Percentiles rank a stretch among this genome's conserved stretches.
Conservation (phyloP, 2,888 invertebrate genomes). For the Matsumyia berberina region DNA sequence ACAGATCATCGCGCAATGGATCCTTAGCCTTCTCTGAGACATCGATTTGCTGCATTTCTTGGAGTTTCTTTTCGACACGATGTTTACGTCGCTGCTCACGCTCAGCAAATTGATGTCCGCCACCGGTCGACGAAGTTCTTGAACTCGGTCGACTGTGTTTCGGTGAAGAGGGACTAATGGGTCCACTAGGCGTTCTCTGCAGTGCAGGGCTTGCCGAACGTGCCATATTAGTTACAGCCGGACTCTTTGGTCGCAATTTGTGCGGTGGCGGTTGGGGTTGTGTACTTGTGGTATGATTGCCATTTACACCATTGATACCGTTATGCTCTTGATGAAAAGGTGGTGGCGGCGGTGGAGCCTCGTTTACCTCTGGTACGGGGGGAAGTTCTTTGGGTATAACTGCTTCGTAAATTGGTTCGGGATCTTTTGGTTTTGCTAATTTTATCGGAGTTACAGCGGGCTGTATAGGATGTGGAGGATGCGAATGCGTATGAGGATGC, state of each 20-base stretch:
- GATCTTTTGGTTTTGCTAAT: conserved; percentile 80
- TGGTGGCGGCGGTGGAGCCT: conserved; percentile 65
- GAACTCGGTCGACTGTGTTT: conserved; percentile 85
- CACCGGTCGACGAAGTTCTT: conserved; percentile 85
- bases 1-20: conserved; percentile 85
- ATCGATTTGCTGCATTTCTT: conserved; percentile 89
- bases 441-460: conserved; percentile 77
- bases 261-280: conserved; percentile 78
- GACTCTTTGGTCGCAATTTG: conserved; percentile 82
- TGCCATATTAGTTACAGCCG: conserved; percentile 81
- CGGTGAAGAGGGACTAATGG: conserved; percentile 84
- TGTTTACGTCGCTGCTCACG: conserved; percentile 92
- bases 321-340: conserved; percentile 70
- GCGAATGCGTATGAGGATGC: conserved; percentile 77
- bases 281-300: conserved; percentile 12
- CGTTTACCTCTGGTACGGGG: conserved; percentile 83
- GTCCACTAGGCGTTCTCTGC: conserved; percentile 78
- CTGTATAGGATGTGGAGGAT: conserved; percentile 74
- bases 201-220: conserved; percentile 79
- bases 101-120: conserved; percentile 85
- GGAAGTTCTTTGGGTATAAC: conserved; percentile 88
- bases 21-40: conserved; percentile 82
- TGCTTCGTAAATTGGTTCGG: conserved; percentile 94
- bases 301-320: conserved; percentile 61
- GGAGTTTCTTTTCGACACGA: conserved; percentile 93